Evolutionary conservation across 2,113 vertebrate genomes (phyloP).

Genomic region (Plecturocebus donacophilus): DNA sequence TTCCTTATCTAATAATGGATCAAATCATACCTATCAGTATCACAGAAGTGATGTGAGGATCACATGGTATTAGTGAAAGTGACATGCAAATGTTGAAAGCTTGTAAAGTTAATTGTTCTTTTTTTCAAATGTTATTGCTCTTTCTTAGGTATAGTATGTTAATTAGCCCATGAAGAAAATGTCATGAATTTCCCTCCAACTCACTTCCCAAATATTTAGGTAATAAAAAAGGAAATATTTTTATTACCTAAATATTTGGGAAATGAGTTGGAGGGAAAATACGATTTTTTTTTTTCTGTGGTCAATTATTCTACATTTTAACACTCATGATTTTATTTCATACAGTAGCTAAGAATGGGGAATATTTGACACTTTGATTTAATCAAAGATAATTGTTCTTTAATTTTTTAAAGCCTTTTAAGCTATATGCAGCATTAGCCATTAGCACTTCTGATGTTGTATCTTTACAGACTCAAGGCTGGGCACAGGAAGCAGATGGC

Average conservation of each 20-base stretch:
- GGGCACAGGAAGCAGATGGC: not conserved
- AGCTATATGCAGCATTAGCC: not conserved
- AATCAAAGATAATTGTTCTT: not conserved
- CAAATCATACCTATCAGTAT: not conserved
- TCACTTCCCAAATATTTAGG: conserved; percentile 18
- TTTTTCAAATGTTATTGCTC: not conserved
- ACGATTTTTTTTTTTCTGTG: not conserved
- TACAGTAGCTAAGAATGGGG: not conserved
- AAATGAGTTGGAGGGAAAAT: not conserved
- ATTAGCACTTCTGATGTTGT: not conserved
- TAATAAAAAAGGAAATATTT: not conserved
- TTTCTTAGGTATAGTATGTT: not conserved
- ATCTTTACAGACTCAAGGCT: not conserved
- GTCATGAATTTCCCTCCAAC: not conserved
- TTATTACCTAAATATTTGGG: conserved; percentile 2
- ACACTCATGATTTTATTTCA: conserved; percentile 7
- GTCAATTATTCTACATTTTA: not conserved
- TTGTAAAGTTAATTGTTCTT: not conserved
- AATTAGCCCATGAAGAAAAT: not conserved
- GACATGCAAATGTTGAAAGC: not conserved
- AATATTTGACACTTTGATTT: not conserved
- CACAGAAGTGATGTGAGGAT: not conserved
- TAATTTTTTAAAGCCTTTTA: not conserved
- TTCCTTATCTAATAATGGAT: not conserved
- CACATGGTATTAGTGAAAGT: not conserved